Evolutionary conservation across 2,888 invertebrate species (phyloP), one percentile per base, ranked within the genome.

Genomic region (Mayetiola destructor): DNA sequence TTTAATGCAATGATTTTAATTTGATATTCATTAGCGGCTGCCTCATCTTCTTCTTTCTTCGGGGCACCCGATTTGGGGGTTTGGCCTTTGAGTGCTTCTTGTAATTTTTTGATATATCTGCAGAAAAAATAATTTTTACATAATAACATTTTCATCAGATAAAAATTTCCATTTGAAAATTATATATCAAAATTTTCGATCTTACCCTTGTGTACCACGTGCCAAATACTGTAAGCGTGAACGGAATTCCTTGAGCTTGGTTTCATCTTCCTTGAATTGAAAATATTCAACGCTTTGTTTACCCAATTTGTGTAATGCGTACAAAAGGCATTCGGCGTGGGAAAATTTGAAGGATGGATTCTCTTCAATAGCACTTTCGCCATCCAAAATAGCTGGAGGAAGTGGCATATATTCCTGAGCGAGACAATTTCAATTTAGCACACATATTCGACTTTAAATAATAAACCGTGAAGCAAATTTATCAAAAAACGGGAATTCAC

Each of bases 301-400:
- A 57, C 87, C 90, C 52, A 96, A 62, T 57, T 87, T 85, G 66
- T 84, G 84, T 48, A 84, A 73, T 12, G 80, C 78, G 62, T 71
- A 94, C 64, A 96, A 76, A 35, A 94, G 77, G 75, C 92, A 92
- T 74, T 96, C 96, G 2, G 95, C 90, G 67, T 88, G 85, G 36
- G 94, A 90, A 68, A 95, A 95, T 69, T 94, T 85, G 55, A 95
- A 79, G 59, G 88, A 85, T n/a, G 92, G 91, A 61, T 84, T 80
- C 48, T 82, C 74, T 56, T 78, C 79, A 18, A 57, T 55, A 20
- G 23, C 40, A n/a, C 27, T 42, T 8, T 39, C 40, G 3, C 54
- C 54, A 61, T 79, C 76, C 63, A 77, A 79, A 62, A 83, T 82
- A n/a, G n/a, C n/a, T 57, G 92, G 88, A 18, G 94, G 93, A 63